A percentile compares a stretch with the other conserved stretches of the same genome.
phyloP scores from a whole-genome alignment of 2,888 invertebrate species.

The Hypercompe scribonia region DNA sequence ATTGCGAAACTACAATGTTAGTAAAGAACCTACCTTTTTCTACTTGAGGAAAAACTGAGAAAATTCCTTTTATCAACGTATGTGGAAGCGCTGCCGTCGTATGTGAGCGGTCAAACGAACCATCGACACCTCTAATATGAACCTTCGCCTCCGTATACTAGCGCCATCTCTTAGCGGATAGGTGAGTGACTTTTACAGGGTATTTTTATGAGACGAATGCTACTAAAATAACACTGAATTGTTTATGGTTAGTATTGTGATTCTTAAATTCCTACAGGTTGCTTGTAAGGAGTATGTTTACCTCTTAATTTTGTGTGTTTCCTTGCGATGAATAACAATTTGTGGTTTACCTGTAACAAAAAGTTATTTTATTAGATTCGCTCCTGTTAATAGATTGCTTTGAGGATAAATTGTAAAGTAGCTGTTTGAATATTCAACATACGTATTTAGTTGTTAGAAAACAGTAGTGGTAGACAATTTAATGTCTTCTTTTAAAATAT shows the following conservation, averaged over 20 bases:
- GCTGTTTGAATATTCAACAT: conserved; percentile 4
- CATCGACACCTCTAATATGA: conserved; percentile 39
- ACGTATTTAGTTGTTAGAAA: background rate
- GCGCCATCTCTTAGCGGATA: conserved; percentile 79
- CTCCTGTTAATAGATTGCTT: background rate
- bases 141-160: conserved; percentile 49
- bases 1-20: conserved; percentile 73
- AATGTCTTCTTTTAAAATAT: background rate
- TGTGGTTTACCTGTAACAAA: conserved; percentile 67
- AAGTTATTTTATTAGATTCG: conserved; percentile 39
- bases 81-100: conserved; percentile 66
- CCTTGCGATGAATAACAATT: conserved; percentile 38
- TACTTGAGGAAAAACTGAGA: conserved; percentile 75
- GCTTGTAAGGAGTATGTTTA: conserved; percentile 47
- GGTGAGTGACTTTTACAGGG: conserved; percentile 56
- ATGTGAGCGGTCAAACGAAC: conserved; percentile 51
- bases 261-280: conserved; percentile 57
- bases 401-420: background rate
- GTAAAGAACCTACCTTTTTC: conserved; percentile 68
- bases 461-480: background rate
- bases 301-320: conserved; percentile 53
- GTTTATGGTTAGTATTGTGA: conserved; percentile 55
- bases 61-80: conserved; percentile 67
- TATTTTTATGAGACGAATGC: conserved; percentile 52
- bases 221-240: conserved; percentile 55